Base-by-base conservation (phyloP, 2,113 vertebrate genomes). In the Lasiurus borealis region DNA sequence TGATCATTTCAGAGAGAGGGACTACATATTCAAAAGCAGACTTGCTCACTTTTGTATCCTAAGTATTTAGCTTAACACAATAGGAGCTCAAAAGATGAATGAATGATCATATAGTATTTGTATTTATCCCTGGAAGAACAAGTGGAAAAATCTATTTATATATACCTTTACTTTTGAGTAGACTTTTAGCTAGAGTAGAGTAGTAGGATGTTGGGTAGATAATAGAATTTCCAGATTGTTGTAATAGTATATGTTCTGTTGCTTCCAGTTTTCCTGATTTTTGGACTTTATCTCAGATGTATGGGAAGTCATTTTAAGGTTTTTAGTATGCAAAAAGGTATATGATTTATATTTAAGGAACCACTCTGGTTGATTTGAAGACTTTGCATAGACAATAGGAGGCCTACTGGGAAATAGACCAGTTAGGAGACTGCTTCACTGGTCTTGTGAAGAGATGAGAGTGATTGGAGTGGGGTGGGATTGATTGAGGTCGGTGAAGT, bases 211-310 rank as follows among this genome's bases (percentile, higher is more conserved):
- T 31, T 84, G 59, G 31, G 48, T n/a, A 68, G 50, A 57, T 21
- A 82, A 36, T 54, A 71, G 21, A 31, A 14, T 25, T 25, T 68
- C 62, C 36, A 44, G 31, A 13, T 57, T 95, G 92, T 40, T 90
- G 9, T 68, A 36, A 59, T 66, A 44, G 21, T 46, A 4, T 73
- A 4, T n/a, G 31, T 72, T 85, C 29, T 83, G 31, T 84, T 66
- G 77, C 40, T 91, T 88, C 31, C 36, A 9, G 66, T 73, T 75
- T 80, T 93, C 21, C 44, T 75, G 48, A 69, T n/a, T 36, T 95
- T 78, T 34, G 66, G 31, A 73, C 82, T 93, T 95, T 95, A 62
- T 73, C 16, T 87, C 36, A 93, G 71, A 50, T 34, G 1, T 50
- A 31, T 40, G 19, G 69, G 27, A 71, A 87, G 21, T 87, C 59